A percentile compares a stretch with the other conserved stretches of the same genome.
Evolutionary conservation across 2,888 invertebrate species (phyloP).

Genomic region (Alentia gelatinosa): DNA sequence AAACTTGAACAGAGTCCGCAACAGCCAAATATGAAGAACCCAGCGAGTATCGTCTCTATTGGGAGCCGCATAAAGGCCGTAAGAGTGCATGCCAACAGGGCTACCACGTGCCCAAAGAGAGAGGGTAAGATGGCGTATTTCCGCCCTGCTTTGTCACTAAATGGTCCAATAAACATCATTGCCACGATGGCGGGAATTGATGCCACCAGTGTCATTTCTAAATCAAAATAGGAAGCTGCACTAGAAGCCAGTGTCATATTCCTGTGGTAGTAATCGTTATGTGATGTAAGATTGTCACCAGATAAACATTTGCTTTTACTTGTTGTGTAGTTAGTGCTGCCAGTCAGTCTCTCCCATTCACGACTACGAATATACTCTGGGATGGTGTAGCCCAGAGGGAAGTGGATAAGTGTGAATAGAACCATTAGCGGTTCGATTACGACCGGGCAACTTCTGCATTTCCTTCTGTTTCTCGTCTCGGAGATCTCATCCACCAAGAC

Average conservation of each 20-base stretch:
- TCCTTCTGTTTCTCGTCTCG: not conserved
- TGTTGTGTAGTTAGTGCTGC: slow-evolving; percentile 9
- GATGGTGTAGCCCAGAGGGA: slow-evolving; percentile 32
- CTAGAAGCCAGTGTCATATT: not conserved
- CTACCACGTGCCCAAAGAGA: not conserved
- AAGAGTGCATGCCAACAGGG: not conserved
- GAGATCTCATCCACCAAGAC: not conserved
- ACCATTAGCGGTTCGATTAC: slow-evolving; percentile 60
- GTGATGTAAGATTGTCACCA: not conserved
- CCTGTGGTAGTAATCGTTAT: not conserved
- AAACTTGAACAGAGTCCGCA: not conserved
- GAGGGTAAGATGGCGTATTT: not conserved
- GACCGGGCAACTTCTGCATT: not conserved
- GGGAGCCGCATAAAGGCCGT: not conserved
- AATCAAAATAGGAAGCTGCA: not conserved
- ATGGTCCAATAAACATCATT: not conserved
- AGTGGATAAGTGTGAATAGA: not conserved
- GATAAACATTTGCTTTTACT: not conserved
- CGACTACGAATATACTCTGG: slow-evolving; percentile 51
- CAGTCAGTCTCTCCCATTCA: slow-evolving; percentile 14
- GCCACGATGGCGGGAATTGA: not conserved
- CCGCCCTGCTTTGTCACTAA: not conserved
- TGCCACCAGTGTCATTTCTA: not conserved
- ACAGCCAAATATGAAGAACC: not conserved
- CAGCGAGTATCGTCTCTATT: not conserved